Evolutionary conservation across 1,140 invertebrate species (phyloP), one percentile per base, ranked within the genome.

Genomic region (Hyposmocoma kahamanoa): DNA sequence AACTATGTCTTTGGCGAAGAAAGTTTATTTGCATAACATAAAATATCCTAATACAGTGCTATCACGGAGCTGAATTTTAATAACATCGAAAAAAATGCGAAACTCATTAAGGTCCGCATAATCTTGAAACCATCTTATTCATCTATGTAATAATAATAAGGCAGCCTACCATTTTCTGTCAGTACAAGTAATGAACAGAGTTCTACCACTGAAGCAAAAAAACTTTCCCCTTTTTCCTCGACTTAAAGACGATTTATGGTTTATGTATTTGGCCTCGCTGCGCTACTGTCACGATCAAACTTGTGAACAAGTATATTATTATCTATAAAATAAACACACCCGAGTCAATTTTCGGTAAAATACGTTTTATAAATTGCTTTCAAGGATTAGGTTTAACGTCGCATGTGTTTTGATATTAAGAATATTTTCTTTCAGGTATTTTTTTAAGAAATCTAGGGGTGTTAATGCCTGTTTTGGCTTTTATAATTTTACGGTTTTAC

Each of bases 261-360:
- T 78, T 78, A 83, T 83, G 67, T 80, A 64, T 78, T 83, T 74
- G 74, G 75, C 79, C 74, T 78, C 71, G 69, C 48, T 62, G 52
- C 59, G 66, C 50, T 61, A 50, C 58, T 63, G 67, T 80, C 72
- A 68, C 61, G 67, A 73, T 70, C 67, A 65, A 77, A 67, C 55
- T 73, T 70, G 47, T 41, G 56, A 59, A 67, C 47, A 50, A 67
- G 59, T 63, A 70, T 67, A 67, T 65, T 68, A 63, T 58, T 51
- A 45, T 56, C 24, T 49, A 50, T 11, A 26, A 53, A 65, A 57
- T 62, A 61, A 43, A 43, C 34, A 46, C 47, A 30, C 47, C n/a
- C 32, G 53, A 59, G 45, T 46, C 53, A 42, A n/a, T 21, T 20
- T 42, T 42, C 10, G 32, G 15, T 30, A 13, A 10, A 55, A 58